Conservation (phyloP, 2,888 invertebrate genomes). For the Heterodera filipjevi region DNA sequence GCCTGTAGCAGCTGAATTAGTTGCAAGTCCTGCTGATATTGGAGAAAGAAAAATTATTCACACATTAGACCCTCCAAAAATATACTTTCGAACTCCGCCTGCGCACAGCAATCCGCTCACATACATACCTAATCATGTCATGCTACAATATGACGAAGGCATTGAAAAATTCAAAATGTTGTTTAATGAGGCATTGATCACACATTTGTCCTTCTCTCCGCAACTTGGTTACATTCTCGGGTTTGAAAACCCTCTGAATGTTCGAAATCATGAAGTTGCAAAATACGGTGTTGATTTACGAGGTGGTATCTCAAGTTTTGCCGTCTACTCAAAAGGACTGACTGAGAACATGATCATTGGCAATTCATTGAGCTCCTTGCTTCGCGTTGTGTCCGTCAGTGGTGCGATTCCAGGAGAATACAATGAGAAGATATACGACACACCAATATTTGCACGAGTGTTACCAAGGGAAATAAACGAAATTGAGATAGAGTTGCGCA, state of each 20-base stretch:
- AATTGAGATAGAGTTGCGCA: conserved; percentile 22
- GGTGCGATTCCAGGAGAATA: conserved; percentile 29
- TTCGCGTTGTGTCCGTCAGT: conserved; percentile 21
- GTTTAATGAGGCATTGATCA: not conserved
- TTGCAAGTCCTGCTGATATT: too few species aligned
- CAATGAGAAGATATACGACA: conserved; percentile 29
- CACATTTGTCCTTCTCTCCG: conserved; percentile 5
- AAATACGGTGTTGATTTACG: conserved; percentile 26
- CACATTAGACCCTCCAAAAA: too few species aligned
- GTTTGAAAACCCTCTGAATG: conserved; percentile 6
- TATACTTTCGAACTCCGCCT: not conserved
- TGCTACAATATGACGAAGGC: not conserved
- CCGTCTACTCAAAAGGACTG: conserved; percentile 6
- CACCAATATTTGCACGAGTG: conserved; percentile 22
- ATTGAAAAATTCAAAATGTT: not conserved
- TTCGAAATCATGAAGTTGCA: not conserved
- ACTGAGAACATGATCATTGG: conserved; percentile 30
- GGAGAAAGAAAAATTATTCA: too few species aligned
- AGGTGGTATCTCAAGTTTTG: conserved; percentile 23
- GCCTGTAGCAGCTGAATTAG: too few species aligned
- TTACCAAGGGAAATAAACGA: conserved; percentile 27
- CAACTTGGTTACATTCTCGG: conserved; percentile 18
- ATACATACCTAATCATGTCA: not conserved
- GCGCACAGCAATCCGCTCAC: not conserved
- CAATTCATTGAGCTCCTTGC: conserved; percentile 3